Percentiles rank a stretch among this genome's conserved stretches.
Conservation (phyloP, 2,113 vertebrate genomes). For the Ailuropoda melanoleuca region DNA sequence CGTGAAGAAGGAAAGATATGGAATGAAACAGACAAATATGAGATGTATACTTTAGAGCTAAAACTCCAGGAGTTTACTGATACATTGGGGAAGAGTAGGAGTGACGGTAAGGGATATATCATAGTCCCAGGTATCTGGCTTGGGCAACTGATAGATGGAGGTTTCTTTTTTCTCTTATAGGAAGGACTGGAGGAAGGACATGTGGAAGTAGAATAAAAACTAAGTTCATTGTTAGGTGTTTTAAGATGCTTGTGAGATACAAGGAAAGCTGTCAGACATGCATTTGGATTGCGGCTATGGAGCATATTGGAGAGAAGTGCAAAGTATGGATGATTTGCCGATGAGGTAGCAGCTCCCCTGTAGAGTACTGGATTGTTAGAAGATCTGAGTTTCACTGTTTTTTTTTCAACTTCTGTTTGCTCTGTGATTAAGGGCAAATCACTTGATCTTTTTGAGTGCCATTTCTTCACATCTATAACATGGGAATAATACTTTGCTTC, state of each 20-base stretch:
- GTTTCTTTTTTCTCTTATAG: neutral
- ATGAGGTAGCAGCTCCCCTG: neutral
- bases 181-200: neutral
- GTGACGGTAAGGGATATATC: neutral
- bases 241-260: neutral
- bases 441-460: neutral
- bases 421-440: neutral
- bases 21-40: neutral
- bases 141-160: neutral
- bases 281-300: neutral
- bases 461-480: neutral
- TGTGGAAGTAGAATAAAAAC: slow-evolving; percentile 3
- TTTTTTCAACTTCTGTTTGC: neutral
- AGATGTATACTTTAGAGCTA: neutral
- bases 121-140: neutral
- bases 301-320: neutral
- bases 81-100: neutral
- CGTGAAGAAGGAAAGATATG: neutral
- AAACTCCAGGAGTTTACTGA: neutral
- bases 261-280: neutral
- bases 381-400: neutral
- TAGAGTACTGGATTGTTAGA: neutral
- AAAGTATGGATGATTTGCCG: neutral
- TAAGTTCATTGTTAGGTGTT: neutral
- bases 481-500: neutral